Base-by-base conservation (phyloP, 2,797 vertebrate species). In the Thripadectes ignobilis region DNA sequence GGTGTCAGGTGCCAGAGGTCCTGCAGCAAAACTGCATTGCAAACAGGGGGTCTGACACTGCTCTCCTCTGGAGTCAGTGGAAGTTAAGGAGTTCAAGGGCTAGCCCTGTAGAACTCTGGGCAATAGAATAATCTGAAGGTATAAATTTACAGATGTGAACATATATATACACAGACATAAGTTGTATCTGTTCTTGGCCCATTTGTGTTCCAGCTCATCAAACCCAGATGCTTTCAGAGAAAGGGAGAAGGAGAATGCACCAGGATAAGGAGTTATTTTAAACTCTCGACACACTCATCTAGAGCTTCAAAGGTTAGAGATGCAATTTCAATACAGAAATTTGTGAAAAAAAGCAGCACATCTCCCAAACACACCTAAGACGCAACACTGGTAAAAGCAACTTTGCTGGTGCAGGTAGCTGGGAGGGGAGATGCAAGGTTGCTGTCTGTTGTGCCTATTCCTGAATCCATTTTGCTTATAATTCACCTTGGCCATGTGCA, bases 191-290 rank as follows among this genome's bases (percentile, higher is more conserved):
- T 79, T 78, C 77, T 41, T 61, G 89, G 41, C 27, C 49, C 51
- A 29, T 71, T 76, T 74, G 26, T 41, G 43, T 67, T 93, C 30
- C 14, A n/a, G 63, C n/a, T 80, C 78, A 49, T 83, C 91, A 92
- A 87, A 58, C 24, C 71, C 73, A 91, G 86, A 48, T 79, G 58
- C 51, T 85, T 62, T 74, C 74, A 85, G 41, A 78, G 63, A 58
- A 90, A 63, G 20, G 46, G 57, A 92, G 62, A 85, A 88, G 32
- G 4, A 80, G 48, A 61, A 77, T 38, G 58, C 6, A 58, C 3
- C 38, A 66, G 29, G 32, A 38, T 45, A 15, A 95, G 55, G 14
- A 38, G 39, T 32, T 90, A 32, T 39, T 95, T 92, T 36, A 38
- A 85, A 85, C 41, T 39, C 55, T 17, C 29, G 21, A 41, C 1